Evolutionary conservation across 1,140 invertebrate genomes (phyloP), one percentile per base, ranked within the genome.

Genomic region (Drosophila melanica): DNA sequence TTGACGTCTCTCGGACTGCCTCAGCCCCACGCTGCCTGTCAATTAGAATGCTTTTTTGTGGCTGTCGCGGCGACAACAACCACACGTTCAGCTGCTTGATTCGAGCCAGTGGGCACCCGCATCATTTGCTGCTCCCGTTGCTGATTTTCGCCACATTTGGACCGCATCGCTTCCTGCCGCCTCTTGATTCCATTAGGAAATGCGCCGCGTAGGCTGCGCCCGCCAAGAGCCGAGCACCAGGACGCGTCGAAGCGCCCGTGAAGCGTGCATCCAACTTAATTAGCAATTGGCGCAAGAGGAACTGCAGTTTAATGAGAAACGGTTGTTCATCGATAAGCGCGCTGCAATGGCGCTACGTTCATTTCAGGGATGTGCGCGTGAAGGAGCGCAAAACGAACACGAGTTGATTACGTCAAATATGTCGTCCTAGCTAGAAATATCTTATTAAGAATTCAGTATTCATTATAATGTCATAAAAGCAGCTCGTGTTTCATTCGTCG

Each of bases 181-280:
- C 77, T 80, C 78, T 80, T 79, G 77, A 79, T 80, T 79, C 71
- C 41, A 58, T 58, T 58, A 58, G 23, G 54, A 20, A 39, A 39
- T 39, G 37, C 55, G n/a, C 8, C 27, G 55, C 55, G 55, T 58
- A 23, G 55, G 55, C 39, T 14, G 53, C 12, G 33, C 11, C 4
- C 16, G 23, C 20, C 27, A 30, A 50, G 47, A 50, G 14, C 23
- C 47, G 23, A 50, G 23, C 48, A 51, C 35, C 16, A 42, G 53
- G 53, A 55, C 53, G 53, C 12, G 20, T 12, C 27, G 23, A 39
- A 27, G 27, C 3, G 23, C 8, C 54, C 55, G 55, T 70, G 57
- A 67, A 80, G 80, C 80, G 67, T 82, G 80, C 81, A 85, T 57
- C 62, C 54, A 81, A 64, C 81, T 87, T 86, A 86, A 87, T 87